Conservation (phyloP, 2,113 vertebrate genomes). For the Mungos mungo region DNA sequence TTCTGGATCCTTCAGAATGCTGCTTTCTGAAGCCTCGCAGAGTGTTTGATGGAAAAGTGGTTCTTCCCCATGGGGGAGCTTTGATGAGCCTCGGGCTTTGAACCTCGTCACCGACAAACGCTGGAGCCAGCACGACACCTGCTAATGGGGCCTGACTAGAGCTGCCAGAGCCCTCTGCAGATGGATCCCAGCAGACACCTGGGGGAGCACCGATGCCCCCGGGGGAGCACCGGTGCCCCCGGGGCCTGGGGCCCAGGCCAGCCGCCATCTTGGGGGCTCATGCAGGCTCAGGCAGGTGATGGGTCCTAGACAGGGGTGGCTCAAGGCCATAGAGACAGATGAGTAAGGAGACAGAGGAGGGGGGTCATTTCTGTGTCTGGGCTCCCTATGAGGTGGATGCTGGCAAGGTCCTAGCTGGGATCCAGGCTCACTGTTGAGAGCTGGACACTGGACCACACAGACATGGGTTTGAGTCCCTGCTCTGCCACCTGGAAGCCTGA, state of each 20-base stretch:
- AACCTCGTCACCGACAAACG: background rate
- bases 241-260: accelerated
- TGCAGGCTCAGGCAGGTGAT: background rate
- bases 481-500: background rate
- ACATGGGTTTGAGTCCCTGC: background rate
- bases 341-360: background rate
- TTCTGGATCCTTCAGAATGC: background rate
- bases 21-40: background rate
- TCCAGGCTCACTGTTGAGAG: accelerated
- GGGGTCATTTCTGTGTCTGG: background rate
- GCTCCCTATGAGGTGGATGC: accelerated
- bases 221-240: accelerated
- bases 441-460: background rate
- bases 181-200: background rate
- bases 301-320: background rate
- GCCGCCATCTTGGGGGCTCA: background rate
- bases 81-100: constrained; percentile 35
- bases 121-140: background rate
- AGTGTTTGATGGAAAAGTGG: background rate
- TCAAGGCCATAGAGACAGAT: background rate
- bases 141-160: constrained; percentile 13
- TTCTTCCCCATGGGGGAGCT: constrained; percentile 10
- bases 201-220: accelerated
- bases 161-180: background rate
- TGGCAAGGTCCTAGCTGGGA: background rate